Percentiles rank a stretch among this genome's conserved stretches.
These are phyloP conservation scores for Orussus abietinus DNA, from an alignment of 1,140 invertebrate species.

Conservation along the genomic window DNA sequence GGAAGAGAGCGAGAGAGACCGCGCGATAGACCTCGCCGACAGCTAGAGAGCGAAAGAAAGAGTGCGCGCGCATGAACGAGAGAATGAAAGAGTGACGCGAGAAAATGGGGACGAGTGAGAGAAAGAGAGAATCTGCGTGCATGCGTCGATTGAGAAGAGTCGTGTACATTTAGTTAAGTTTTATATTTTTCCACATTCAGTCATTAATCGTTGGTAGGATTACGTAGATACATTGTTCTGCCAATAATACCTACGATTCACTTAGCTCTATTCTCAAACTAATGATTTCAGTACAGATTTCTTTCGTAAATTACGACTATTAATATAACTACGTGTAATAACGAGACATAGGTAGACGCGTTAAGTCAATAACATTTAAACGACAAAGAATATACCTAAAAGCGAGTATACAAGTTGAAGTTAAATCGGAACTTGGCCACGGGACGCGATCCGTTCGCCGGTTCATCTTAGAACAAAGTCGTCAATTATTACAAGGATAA, in stretches of 20 bases:
- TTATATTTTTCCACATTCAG: slow-evolving; percentile 52
- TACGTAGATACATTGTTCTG: slow-evolving; percentile 33
- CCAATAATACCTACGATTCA: slow-evolving; percentile 40
- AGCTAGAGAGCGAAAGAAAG: slow-evolving; percentile 16
- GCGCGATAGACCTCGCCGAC: too few relatives aligned
- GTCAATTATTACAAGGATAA: slow-evolving; percentile 51
- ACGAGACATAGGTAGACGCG: slow-evolving; percentile 27
- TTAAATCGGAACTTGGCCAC: slow-evolving; percentile 17
- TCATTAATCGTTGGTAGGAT: slow-evolving; percentile 46
- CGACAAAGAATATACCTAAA: slow-evolving; percentile 29
- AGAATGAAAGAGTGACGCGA: slow-evolving; percentile 12
- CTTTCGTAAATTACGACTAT: slow-evolving; percentile 27
- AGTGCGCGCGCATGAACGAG: slow-evolving; percentile 17
- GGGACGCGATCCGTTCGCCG: slow-evolving; percentile 15
- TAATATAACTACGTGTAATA: slow-evolving; percentile 30
- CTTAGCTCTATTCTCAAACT: slow-evolving; percentile 34
- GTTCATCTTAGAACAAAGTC: slow-evolving; percentile 38
- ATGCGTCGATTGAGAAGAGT: slow-evolving; percentile 26
- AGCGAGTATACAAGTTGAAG: slow-evolving; percentile 19
- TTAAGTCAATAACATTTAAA: slow-evolving; percentile 32
- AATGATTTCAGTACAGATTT: slow-evolving; percentile 27
- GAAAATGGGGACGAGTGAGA: slow-evolving; percentile 21
- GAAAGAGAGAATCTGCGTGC: slow-evolving; percentile 17
- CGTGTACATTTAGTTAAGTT: slow-evolving; percentile 53
- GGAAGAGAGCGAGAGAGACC: too few relatives aligned